These are phyloP conservation scores for Cyrtorhinus lividipennis DNA, from an alignment of 1,140 invertebrate species.

Conservation along the genomic window DNA sequence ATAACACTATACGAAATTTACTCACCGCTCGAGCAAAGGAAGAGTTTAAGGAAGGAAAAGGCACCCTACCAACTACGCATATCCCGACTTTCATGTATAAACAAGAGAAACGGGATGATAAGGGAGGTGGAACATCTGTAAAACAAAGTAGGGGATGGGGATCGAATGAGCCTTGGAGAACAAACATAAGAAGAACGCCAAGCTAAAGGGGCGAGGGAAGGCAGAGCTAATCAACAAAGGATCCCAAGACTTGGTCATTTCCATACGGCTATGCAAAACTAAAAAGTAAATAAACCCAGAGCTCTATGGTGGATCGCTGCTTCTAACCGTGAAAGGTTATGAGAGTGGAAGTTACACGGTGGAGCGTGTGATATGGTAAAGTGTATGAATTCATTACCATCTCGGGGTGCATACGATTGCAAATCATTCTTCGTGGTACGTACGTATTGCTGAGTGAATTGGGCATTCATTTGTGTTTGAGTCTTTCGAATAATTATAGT, in stretches of 20 bases:
- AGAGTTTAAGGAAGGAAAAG: not conserved
- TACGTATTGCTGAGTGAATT: not conserved
- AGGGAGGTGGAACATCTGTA: not conserved
- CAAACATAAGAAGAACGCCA: not conserved
- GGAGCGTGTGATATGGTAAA: slow-evolving; percentile 12
- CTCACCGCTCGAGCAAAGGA: not conserved
- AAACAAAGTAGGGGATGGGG: not conserved
- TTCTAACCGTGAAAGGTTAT: not conserved
- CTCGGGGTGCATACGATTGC: slow-evolving; percentile 8
- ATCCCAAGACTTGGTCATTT: not conserved
- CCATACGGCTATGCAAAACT: slow-evolving; percentile 11
- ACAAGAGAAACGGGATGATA: not conserved
- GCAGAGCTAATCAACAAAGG: not conserved
- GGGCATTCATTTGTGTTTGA: not conserved
- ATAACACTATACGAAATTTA: no score
- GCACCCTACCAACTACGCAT: not conserved
- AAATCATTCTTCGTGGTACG: not conserved
- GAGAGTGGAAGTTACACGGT: not conserved
- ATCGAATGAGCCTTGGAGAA: not conserved
- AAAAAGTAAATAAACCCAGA: slow-evolving; percentile 12
- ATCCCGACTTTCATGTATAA: not conserved
- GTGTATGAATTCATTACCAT: slow-evolving; percentile 9
- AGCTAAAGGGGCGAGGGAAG: not conserved
- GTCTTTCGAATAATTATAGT: not conserved
- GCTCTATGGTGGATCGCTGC: no score